phyloP scores from a whole-genome alignment of 2,113 vertebrate species.

The Onychorhynchus coronatus region DNA sequence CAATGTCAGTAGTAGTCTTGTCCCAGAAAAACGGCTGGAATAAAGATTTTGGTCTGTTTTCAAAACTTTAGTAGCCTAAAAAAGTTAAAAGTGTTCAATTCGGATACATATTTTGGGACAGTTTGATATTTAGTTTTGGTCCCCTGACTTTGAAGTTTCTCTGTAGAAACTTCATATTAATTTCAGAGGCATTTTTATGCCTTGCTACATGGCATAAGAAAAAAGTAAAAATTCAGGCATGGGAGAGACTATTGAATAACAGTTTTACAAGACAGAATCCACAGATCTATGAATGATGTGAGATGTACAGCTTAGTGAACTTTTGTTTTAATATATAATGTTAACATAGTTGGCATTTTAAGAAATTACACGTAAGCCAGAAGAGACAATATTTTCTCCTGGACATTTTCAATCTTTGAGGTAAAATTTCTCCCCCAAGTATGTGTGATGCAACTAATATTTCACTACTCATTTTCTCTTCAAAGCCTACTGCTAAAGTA shows the following conservation, averaged over 20 bases:
- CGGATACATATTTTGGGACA: background rate
- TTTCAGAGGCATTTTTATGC: background rate
- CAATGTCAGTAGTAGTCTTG: background rate
- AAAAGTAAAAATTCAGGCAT: background rate
- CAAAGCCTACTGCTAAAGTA: constrained; percentile 40
- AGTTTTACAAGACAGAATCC: background rate
- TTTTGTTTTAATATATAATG: background rate
- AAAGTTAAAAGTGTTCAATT: background rate
- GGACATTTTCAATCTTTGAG: background rate
- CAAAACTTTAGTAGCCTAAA: background rate
- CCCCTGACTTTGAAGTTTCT: background rate
- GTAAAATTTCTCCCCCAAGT: background rate
- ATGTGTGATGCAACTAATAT: background rate
- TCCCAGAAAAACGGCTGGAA: background rate
- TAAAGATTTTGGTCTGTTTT: background rate
- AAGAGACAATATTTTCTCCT: background rate
- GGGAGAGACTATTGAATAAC: background rate
- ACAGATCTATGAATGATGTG: background rate
- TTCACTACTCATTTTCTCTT: constrained; percentile 42
- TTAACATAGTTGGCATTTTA: background rate
- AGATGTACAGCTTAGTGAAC: background rate
- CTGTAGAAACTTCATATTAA: background rate
- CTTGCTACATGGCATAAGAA: background rate
- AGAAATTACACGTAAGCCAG: background rate
- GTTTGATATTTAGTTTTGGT: background rate